These are phyloP conservation scores for Microcebus jonahi DNA, from an alignment of 2,113 vertebrate species.

Conservation along the genomic window DNA sequence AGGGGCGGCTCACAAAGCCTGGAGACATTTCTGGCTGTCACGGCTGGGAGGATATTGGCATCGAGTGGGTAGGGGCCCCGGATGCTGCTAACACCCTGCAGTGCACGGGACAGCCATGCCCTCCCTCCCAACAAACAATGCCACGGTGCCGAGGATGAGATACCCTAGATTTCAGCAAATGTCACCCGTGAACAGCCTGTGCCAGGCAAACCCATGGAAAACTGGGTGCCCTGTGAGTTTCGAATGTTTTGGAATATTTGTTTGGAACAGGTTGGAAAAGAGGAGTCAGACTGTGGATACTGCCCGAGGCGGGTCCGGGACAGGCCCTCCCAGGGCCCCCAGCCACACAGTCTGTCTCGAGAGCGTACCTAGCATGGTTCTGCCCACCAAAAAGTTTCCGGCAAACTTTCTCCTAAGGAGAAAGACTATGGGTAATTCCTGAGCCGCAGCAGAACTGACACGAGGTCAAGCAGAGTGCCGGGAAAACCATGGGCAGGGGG, in stretches of 20 bases:
- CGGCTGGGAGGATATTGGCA: too few relatives aligned
- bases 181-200: accelerated
- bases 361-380: accelerated
- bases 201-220: background rate
- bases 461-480: background rate
- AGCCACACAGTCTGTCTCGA: background rate
- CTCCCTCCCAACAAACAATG: too few relatives aligned
- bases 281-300: accelerated
- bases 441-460: background rate
- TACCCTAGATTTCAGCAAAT: background rate
- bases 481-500: background rate
- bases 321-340: background rate
- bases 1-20: accelerated
- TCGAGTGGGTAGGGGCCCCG: background rate
- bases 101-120: background rate
- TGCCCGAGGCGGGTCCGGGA: background rate
- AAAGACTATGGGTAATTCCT: background rate
- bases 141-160: background rate
- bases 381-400: background rate
- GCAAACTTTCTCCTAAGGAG: background rate
- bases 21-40: background rate
- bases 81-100: accelerated
- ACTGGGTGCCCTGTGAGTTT: accelerated
- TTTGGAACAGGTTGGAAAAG: background rate
- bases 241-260: background rate